Conservation (phyloP, 2,888 invertebrate species). For the Patella caerulea region DNA sequence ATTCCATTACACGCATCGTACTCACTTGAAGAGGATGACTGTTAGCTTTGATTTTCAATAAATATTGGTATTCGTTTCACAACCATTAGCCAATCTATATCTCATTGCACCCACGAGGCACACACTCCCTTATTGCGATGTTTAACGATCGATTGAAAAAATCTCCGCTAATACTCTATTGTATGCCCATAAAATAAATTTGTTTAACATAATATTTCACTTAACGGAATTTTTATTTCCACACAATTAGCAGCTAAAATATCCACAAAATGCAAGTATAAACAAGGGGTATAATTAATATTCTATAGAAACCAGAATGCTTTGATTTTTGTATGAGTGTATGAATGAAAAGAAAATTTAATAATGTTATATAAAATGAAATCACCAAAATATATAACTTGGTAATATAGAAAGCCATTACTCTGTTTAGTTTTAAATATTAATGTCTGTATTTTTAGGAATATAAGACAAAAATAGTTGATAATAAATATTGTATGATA, state of each 20-base stretch:
- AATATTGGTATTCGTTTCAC: conserved; percentile 9
- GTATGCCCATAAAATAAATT: conserved; percentile 1
- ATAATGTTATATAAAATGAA: too few relatives aligned
- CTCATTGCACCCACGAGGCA: neutral
- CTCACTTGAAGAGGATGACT: neutral
- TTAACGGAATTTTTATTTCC: neutral
- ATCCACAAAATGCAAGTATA: neutral
- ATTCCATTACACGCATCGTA: conserved; percentile 10
- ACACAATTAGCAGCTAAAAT: neutral
- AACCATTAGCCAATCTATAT: neutral
- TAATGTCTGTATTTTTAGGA: too few relatives aligned
- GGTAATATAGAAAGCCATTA: too few relatives aligned
- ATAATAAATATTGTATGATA: too few relatives aligned
- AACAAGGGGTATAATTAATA: too few relatives aligned
- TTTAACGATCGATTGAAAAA: conserved; percentile 1
- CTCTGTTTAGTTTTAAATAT: too few relatives aligned
- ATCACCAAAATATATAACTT: too few relatives aligned
- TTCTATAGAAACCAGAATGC: too few relatives aligned
- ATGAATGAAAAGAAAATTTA: too few relatives aligned
- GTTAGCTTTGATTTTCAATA: conserved; percentile 12
- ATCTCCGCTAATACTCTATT: conserved; percentile 3
- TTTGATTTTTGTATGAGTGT: too few relatives aligned
- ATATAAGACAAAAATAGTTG: too few relatives aligned
- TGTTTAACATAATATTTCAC: conserved; percentile 12
- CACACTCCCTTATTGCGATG: neutral